Conservation (phyloP, 2,113 vertebrate genomes). For the Channa argus region DNA sequence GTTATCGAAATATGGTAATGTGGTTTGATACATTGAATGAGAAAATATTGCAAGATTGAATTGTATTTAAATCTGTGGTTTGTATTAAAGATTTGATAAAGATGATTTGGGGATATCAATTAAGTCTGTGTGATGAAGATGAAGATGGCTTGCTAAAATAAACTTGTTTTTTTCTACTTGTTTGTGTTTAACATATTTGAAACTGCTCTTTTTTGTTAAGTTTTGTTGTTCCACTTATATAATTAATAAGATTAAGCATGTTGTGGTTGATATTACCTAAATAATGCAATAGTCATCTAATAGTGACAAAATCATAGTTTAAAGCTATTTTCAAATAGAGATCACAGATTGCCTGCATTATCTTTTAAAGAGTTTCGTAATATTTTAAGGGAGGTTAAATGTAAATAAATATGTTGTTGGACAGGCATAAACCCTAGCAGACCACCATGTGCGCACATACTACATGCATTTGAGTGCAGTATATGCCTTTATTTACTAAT, state of each 20-base stretch:
- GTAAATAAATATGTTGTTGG: slow-evolving; percentile 19
- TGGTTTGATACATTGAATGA: not conserved
- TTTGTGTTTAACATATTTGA: not conserved
- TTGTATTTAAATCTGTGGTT: slow-evolving; percentile 24
- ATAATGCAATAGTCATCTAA: too few relatives aligned
- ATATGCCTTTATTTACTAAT: not conserved
- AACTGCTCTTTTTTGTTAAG: not conserved
- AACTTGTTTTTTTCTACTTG: slow-evolving; percentile 9
- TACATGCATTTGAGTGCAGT: not conserved
- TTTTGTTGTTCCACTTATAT: not conserved
- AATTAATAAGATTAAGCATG: too few relatives aligned
- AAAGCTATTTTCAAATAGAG: too few relatives aligned
- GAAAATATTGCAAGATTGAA: not conserved
- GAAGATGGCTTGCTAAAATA: slow-evolving; percentile 38
- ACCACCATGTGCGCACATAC: not conserved
- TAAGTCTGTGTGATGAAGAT: slow-evolving; percentile 18
- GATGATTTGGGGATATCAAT: slow-evolving; percentile 25
- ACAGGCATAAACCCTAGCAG: not conserved
- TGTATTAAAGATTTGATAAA: slow-evolving; percentile 32
- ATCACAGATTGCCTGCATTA: too few relatives aligned
- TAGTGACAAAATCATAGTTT: too few relatives aligned
- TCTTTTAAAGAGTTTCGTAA: too few relatives aligned
- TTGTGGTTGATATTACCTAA: not conserved
- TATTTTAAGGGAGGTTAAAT: too few relatives aligned
- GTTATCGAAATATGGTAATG: not conserved